A percentile compares a stretch with the other conserved stretches of the same genome.
Evolutionary conservation across 2,888 invertebrate species (phyloP).

Genomic region (Callyntrura sp.): DNA sequence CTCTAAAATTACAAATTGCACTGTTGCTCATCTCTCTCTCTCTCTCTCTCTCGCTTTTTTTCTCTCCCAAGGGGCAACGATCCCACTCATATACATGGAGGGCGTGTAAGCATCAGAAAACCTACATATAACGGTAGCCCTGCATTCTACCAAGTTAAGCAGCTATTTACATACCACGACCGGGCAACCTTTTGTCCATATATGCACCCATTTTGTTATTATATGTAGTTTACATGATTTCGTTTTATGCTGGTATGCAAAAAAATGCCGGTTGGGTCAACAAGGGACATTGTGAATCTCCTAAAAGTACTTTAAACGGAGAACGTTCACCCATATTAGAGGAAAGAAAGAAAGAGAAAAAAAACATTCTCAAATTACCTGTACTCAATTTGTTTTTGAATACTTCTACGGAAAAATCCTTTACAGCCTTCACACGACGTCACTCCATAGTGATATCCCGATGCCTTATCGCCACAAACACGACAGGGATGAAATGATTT

Average conservation of each 20-base stretch:
- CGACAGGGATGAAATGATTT: constrained; percentile 97
- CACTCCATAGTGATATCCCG: constrained; percentile 99
- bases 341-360: background rate
- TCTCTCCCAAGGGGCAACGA: too few relatives aligned
- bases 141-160: too few relatives aligned
- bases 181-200: background rate
- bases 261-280: background rate
- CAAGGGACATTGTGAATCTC: background rate
- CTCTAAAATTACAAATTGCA: constrained; percentile 1
- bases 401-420: constrained; percentile 98
- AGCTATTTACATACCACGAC: too few relatives aligned
- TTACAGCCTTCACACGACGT: constrained; percentile 99
- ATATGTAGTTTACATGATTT: background rate
- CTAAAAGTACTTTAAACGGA: background rate
- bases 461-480: constrained; percentile 98
- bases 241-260: background rate
- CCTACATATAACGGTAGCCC: background rate
- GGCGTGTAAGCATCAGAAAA: too few relatives aligned
- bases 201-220: background rate
- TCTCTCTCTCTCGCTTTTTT: background rate
- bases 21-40: background rate
- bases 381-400: constrained; percentile 98
- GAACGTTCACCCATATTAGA: too few relatives aligned
- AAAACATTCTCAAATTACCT: constrained; percentile 85
- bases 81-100: too few relatives aligned